phyloP scores from a whole-genome alignment of 2,888 invertebrate genomes.

The Bedellia somnulentella region DNA sequence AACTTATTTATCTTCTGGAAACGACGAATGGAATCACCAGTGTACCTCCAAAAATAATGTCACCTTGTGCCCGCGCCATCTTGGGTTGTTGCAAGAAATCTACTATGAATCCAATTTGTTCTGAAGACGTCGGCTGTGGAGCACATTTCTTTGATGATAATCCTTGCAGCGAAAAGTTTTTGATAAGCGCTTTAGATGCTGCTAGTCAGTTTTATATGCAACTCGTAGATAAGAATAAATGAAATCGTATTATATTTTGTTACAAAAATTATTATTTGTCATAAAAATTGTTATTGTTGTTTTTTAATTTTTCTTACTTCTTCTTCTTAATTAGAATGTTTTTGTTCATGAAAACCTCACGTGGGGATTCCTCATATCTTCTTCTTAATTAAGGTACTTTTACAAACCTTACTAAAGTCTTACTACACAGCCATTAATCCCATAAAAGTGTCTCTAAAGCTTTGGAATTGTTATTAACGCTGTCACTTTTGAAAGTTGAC shows the following conservation, averaged over 20 bases:
- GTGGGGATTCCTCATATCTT: too few species aligned
- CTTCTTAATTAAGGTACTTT: too few species aligned
- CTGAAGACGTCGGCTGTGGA: conserved; percentile 71
- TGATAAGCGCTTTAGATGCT: conserved; percentile 57
- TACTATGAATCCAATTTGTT: conserved; percentile 62
- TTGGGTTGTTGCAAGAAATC: conserved; percentile 68
- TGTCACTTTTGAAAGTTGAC: too few species aligned
- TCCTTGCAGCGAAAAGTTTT: conserved; percentile 68
- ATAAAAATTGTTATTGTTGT: too few species aligned
- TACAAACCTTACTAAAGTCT: too few species aligned
- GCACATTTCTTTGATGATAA: conserved; percentile 76
- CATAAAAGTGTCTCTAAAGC: too few species aligned
- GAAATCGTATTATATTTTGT: conserved; percentile 1
- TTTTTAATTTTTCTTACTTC: too few species aligned
- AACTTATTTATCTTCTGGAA: conserved; percentile 28
- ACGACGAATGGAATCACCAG: conserved; percentile 19
- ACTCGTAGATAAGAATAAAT: conserved; percentile 9
- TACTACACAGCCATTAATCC: too few species aligned
- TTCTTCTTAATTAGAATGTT: too few species aligned
- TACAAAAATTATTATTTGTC: too few species aligned
- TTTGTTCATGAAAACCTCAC: too few species aligned
- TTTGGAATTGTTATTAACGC: too few species aligned
- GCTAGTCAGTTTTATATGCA: conserved; percentile 38
- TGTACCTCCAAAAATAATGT: conserved; percentile 22
- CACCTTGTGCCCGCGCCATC: conserved; percentile 75